Evolutionary conservation across 2,797 vertebrate genomes (phyloP).

Genomic region (Syncerus caffer): DNA sequence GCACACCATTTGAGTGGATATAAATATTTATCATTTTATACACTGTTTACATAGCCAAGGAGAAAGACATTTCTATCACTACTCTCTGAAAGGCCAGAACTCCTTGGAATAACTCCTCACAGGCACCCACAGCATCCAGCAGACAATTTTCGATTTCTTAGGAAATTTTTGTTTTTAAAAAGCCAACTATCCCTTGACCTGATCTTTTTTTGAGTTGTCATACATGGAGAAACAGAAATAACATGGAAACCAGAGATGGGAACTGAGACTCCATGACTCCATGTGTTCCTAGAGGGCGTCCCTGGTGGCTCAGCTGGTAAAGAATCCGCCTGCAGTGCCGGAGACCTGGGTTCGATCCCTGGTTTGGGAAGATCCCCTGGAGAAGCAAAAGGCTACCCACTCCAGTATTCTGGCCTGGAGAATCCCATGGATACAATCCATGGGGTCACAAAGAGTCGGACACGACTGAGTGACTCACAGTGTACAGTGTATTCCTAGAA

Average conservation of each 20-base stretch:
- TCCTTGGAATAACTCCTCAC: not conserved
- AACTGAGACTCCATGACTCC: not conserved
- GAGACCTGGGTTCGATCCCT: not conserved
- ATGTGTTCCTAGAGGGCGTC: not conserved
- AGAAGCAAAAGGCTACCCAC: not conserved
- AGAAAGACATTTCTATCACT: not conserved
- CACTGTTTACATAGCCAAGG: not conserved
- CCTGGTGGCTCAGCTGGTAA: not conserved
- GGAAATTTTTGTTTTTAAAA: not conserved
- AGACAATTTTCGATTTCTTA: not conserved
- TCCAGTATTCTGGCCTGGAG: not conserved
- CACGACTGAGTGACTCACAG: not conserved
- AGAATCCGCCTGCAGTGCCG: accelerated
- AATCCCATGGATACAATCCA: not conserved
- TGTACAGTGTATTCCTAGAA: not conserved
- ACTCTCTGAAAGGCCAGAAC: not conserved
- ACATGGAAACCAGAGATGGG: not conserved
- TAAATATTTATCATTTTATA: not conserved
- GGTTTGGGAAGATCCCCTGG: not conserved
- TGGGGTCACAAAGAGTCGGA: not conserved
- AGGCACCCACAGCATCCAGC: not conserved
- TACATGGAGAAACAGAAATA: not conserved
- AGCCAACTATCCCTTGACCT: not conserved
- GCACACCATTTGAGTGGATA: not conserved
- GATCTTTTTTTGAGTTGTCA: not conserved